Evolutionary conservation across 2,797 vertebrate genomes (phyloP).

Genomic region (Artibeus jamaicensis): DNA sequence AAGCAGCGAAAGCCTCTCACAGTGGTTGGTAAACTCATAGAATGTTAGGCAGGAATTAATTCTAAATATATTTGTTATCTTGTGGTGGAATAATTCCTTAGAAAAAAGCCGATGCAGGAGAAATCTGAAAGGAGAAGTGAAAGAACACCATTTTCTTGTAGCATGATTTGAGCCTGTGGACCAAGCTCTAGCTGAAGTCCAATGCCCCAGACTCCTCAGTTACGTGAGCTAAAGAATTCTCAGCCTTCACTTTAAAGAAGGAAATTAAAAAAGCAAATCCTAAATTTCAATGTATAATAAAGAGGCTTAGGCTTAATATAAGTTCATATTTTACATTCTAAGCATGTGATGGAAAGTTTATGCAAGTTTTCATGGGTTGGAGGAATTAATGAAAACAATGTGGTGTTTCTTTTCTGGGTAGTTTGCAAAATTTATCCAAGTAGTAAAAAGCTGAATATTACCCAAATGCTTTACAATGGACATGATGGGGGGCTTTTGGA

Average conservation of each 20-base stretch:
- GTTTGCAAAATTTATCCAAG: not conserved
- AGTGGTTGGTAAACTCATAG: not conserved
- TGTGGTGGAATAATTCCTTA: not conserved
- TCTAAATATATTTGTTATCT: not conserved
- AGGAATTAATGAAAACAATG: not conserved
- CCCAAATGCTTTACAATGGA: not conserved
- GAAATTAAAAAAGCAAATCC: not conserved
- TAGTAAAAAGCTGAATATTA: not conserved
- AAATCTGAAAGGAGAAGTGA: not conserved
- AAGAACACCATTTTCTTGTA: not conserved
- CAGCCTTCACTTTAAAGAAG: not conserved
- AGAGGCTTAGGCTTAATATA: not conserved
- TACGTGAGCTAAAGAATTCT: not conserved
- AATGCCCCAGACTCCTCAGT: not conserved
- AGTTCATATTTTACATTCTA: not conserved
- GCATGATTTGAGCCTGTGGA: not conserved
- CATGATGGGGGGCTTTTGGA: not conserved
- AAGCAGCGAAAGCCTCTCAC: not conserved
- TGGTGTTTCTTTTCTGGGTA: not conserved
- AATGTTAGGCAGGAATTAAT: not conserved
- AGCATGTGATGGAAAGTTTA: not conserved
- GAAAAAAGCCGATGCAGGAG: not conserved
- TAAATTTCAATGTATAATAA: not conserved
- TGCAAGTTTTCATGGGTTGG: not conserved
- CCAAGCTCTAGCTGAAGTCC: not conserved